Evolutionary conservation across 2,113 vertebrate genomes (phyloP).

Genomic region (Seriola quinqueradiata): DNA sequence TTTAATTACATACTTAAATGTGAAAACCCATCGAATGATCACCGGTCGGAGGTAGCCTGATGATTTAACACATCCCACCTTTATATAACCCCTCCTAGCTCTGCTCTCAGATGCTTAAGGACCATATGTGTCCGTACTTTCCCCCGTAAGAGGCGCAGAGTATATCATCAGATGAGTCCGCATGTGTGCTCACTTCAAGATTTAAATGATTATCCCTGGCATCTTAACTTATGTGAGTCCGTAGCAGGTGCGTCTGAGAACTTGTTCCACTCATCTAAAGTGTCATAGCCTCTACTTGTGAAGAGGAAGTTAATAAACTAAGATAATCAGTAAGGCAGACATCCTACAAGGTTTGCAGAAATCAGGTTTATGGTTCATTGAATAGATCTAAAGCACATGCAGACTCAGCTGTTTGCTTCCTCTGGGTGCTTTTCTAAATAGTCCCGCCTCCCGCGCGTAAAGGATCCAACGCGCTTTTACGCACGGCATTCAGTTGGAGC

Average conservation of each 20-base stretch:
- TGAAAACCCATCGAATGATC: not conserved
- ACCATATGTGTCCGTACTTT: not conserved
- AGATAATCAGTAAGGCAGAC: not conserved
- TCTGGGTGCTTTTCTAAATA: not conserved
- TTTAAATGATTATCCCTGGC: not conserved
- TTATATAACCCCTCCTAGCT: not conserved
- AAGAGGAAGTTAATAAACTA: not conserved
- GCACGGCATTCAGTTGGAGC: conserved; percentile 40
- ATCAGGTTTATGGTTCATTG: not conserved
- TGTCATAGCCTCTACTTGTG: not conserved
- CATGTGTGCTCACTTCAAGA: not conserved
- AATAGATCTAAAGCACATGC: not conserved
- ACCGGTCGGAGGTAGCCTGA: not conserved
- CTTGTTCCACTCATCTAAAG: not conserved
- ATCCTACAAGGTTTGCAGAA: not conserved
- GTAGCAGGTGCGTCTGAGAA: not conserved
- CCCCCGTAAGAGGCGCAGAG: not conserved
- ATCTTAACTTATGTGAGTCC: no score
- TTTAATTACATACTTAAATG: not conserved
- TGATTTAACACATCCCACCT: not conserved
- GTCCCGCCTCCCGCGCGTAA: conserved; percentile 73
- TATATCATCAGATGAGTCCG: not conserved
- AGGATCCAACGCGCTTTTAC: conserved; percentile 58
- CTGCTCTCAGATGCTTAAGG: not conserved
- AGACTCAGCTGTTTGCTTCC: not conserved